Evolutionary conservation across 1,140 invertebrate species (phyloP).

Genomic region (Brachionus plicatilis): DNA sequence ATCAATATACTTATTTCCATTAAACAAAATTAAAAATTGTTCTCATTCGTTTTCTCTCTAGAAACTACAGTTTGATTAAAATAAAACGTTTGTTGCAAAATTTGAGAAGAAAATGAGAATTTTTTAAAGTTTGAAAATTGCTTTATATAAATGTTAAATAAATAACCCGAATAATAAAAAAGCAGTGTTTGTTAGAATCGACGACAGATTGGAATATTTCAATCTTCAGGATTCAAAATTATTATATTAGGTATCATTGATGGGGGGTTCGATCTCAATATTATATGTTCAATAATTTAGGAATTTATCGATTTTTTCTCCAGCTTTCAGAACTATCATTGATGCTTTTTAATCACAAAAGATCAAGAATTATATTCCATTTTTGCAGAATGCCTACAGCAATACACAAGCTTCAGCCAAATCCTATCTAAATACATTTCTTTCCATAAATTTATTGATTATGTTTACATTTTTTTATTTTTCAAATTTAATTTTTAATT

Average conservation of each 20-base stretch:
- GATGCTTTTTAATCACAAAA: conserved; percentile 4
- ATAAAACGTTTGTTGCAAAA: neutral
- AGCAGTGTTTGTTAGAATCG: neutral
- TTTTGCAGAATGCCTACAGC: neutral
- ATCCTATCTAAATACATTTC: neutral
- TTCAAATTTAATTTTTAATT: neutral
- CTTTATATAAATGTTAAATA: conserved; percentile 21
- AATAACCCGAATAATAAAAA: neutral
- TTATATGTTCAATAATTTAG: neutral
- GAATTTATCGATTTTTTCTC: conserved; percentile 17
- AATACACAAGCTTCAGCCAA: neutral
- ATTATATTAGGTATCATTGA: neutral
- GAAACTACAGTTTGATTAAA: neutral
- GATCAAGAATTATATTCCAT: neutral
- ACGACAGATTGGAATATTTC: conserved; percentile 2
- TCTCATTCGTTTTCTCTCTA: neutral
- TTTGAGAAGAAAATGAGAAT: neutral
- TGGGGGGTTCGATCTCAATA: neutral
- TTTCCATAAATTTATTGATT: neutral
- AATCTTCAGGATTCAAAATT: conserved; percentile 17
- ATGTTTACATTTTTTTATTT: neutral
- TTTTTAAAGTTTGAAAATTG: neutral
- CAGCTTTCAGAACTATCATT: conserved; percentile 1
- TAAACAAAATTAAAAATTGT: neutral
- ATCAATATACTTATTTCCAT: neutral